These are phyloP conservation scores for Tupaia chinensis DNA, from an alignment of 2,113 vertebrate genomes.

Conservation along the genomic window DNA sequence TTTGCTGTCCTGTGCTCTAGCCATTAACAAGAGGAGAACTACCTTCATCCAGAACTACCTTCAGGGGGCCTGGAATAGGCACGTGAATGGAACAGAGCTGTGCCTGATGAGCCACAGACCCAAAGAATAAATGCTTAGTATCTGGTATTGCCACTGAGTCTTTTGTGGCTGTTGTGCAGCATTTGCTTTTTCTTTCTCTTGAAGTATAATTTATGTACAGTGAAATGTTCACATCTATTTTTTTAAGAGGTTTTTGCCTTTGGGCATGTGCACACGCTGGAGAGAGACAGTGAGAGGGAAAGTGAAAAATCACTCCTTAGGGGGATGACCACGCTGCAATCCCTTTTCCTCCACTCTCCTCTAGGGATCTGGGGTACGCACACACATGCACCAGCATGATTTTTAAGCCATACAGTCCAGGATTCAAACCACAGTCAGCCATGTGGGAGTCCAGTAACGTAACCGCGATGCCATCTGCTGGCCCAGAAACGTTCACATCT, in stretches of 20 bases:
- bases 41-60: background rate
- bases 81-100: accelerated
- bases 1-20: background rate
- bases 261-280: no score
- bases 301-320: no score
- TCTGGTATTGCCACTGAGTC: background rate
- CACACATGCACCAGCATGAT: no score
- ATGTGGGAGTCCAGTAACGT: no score
- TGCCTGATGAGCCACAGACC: background rate
- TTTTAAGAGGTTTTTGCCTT: no score
- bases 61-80: background rate
- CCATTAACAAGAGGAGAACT: background rate
- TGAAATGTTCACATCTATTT: background rate
- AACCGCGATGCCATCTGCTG: no score
- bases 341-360: no score
- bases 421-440: no score
- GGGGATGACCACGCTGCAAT: no score
- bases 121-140: background rate
- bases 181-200: background rate
- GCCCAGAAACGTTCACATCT: background rate
- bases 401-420: no score
- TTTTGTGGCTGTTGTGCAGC: background rate
- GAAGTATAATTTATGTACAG: background rate
- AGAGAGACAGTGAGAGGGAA: no score
- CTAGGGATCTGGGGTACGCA: no score